Percentiles rank a stretch among this genome's conserved stretches.
These are phyloP conservation scores for Drosophila bocki DNA, from an alignment of 1,140 invertebrate species.

Conservation along the genomic window DNA sequence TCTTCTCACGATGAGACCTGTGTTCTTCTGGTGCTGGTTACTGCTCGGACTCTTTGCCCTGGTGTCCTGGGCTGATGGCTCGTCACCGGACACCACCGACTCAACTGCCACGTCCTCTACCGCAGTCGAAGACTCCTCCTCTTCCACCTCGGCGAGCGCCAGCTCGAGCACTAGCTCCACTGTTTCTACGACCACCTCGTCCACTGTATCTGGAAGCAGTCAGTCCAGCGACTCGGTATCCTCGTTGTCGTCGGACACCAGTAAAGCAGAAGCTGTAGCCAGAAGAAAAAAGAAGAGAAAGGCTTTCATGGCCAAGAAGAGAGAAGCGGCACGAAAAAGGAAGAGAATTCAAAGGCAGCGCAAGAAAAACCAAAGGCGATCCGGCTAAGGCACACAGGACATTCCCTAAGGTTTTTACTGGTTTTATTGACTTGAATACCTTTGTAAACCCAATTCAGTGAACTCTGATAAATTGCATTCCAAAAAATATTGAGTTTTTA, in stretches of 20 bases:
- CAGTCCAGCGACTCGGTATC: neutral
- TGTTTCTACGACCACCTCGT: neutral
- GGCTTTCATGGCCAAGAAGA: neutral
- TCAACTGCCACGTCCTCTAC: neutral
- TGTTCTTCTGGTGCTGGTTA: slow-evolving; percentile 1
- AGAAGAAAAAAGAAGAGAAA: neutral
- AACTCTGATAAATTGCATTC: neutral
- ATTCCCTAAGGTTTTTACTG: too few relatives aligned
- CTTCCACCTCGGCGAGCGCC: neutral
- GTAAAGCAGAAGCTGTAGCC: neutral
- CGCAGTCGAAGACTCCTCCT: neutral
- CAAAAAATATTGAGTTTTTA: neutral
- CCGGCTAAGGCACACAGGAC: neutral
- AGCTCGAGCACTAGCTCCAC: slow-evolving; percentile 2
- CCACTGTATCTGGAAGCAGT: neutral
- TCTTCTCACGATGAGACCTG: slow-evolving; percentile 1
- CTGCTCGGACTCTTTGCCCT: neutral
- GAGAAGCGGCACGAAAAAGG: neutral
- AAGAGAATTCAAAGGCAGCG: neutral
- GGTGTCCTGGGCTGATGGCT: neutral
- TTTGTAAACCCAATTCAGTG: neutral
- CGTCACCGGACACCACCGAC: neutral
- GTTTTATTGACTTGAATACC: neutral
- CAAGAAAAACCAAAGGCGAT: neutral
- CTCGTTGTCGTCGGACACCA: neutral